Base-by-base conservation (phyloP, 2,113 vertebrate species). In the Anhinga rufa region DNA sequence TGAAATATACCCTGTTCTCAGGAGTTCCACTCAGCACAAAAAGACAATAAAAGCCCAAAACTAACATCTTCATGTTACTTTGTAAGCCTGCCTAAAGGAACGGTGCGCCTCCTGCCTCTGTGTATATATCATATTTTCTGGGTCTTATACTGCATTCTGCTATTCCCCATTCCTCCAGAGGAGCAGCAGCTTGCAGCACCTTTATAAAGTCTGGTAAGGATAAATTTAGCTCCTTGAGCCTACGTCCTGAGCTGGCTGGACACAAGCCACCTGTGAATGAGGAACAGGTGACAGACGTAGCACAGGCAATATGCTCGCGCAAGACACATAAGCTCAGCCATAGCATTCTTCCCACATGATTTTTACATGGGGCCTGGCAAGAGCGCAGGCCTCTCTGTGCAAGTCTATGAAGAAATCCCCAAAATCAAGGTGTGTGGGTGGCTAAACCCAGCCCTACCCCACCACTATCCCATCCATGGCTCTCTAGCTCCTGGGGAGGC, bases 301-400 rank as follows among this genome's bases (percentile, higher is more conserved):
- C 8, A 3, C 40, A 12, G 14, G 28, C 7, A 3, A 11, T 7
- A 46, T 0, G 0, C 48, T 61, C 66, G 65, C 1, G 0, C 40
- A 48, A 57, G 40, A 14, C 0, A 0, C 4, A 0, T 17, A 17
- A 49, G 13, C 58, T 76, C 62, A 64, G 34, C 21, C 46, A 17
- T 2, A 21, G 9, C 44, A 5, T 4, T 10, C 11, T 17, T 26
- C 26, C 52, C 76, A 16, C 1, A 0, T 7, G 20, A 7, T 19
- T 51, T 46, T 11, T 25, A 66, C 28, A 11, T 7, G 38, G 16
- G 6, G 7, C 4, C 2, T 71, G 55, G 32, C 51, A 78, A 51
- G n/a, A 51, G 16, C 38, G 42, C 34, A 57, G 44, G 9, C 10
- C 21, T 79, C 46, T 86, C 51, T n/a, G 32, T 42, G 76, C 44